phyloP scores from a whole-genome alignment of 2,113 vertebrate genomes.

The Vanacampus margaritifer region DNA sequence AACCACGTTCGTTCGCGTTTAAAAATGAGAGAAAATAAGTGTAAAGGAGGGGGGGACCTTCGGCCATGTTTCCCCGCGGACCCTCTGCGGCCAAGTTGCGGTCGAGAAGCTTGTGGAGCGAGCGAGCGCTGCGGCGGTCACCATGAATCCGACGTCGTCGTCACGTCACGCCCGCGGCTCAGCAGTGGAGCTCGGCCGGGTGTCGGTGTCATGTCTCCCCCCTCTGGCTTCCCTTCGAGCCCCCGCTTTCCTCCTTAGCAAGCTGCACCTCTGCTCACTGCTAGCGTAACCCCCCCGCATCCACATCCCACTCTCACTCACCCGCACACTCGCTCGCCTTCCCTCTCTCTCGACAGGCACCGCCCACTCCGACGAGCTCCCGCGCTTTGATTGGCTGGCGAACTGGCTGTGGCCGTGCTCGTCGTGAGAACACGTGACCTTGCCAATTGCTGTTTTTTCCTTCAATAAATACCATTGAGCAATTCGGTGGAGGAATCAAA shows the following conservation, averaged over 20 bases:
- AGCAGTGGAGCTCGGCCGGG: conserved; percentile 87
- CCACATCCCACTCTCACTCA: conserved; percentile 56
- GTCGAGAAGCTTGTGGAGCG: conserved; percentile 91
- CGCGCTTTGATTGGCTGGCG: conserved; percentile 70
- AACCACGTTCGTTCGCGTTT: neutral
- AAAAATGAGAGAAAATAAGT: conserved; percentile 72
- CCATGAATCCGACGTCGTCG: conserved; percentile 94
- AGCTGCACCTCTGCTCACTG: conserved; percentile 36
- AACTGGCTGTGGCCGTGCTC: conserved; percentile 76
- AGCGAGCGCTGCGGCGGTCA: conserved; percentile 82
- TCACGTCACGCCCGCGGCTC: conserved; percentile 82
- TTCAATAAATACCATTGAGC: too few species aligned
- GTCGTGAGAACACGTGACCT: conserved; percentile 92
- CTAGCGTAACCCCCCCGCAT: neutral
- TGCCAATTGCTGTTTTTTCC: conserved; percentile 93
- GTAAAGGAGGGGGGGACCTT: conserved; percentile 80
- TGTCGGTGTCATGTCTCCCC: conserved; percentile 79
- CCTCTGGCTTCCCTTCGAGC: conserved; percentile 73
- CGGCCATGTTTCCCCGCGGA: conserved; percentile 99
- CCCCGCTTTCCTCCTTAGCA: conserved; percentile 72
- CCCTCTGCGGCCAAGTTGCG: conserved; percentile 89
- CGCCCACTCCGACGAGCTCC: conserved; percentile 70
- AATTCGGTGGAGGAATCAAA: conserved; percentile 31
- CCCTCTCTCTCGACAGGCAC: conserved; percentile 57
- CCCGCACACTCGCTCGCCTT: conserved; percentile 64